Evolutionary conservation across 2,888 invertebrate species (phyloP).

Genomic region (Mythimna ferrago): DNA sequence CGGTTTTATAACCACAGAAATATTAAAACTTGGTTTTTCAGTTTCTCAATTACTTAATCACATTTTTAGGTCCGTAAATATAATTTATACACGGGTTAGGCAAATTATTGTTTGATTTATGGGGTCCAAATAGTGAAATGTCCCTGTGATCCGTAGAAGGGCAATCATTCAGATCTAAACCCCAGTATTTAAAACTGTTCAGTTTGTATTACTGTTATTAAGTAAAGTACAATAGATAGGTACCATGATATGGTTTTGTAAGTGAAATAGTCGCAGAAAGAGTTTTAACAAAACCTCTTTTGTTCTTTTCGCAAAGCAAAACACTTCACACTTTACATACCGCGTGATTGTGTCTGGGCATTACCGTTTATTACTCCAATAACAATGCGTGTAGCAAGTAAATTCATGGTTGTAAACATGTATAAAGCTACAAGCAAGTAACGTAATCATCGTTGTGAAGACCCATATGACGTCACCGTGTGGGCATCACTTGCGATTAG

Average conservation of each 20-base stretch:
- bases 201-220: background rate
- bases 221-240: background rate
- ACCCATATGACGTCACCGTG: slow-evolving; percentile 63
- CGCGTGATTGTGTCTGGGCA: slow-evolving; percentile 26
- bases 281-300: slow-evolving; percentile 14
- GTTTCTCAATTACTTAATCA: no score
- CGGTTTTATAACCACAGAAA: no score
- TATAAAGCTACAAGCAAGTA: slow-evolving; percentile 48
- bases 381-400: slow-evolving; percentile 52
- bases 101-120: no score
- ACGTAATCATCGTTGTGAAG: slow-evolving; percentile 55
- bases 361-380: slow-evolving; percentile 47
- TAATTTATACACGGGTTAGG: no score
- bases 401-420: slow-evolving; percentile 47
- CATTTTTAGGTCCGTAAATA: no score
- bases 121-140: no score
- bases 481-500: slow-evolving; percentile 57
- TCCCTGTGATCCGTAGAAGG: no score
- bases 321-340: background rate
- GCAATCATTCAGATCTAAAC: no score
- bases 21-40: no score
- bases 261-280: background rate
- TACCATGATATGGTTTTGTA: background rate
- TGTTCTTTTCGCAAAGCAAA: slow-evolving; percentile 1
- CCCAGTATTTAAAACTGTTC: background rate